Conservation (phyloP, 2,113 vertebrate genomes). For the Paratilapia polleni region DNA sequence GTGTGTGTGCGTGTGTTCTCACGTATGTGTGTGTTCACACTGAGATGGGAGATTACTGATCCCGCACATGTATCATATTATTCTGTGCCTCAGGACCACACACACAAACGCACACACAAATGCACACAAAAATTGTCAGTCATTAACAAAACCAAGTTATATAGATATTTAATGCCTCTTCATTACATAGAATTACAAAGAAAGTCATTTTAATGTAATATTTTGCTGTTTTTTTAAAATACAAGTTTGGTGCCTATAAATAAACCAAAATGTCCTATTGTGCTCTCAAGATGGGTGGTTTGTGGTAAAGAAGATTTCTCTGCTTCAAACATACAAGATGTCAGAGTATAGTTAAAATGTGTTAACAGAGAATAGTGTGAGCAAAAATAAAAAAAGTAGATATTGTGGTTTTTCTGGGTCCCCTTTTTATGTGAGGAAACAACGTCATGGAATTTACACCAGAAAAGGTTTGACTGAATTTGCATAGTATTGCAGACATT, state of each 20-base stretch:
- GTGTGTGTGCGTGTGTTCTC: neutral
- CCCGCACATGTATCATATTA: constrained; percentile 53
- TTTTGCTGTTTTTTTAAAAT: constrained; percentile 22
- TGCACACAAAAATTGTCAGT: neutral
- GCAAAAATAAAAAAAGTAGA: constrained; percentile 56
- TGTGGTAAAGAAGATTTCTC: constrained; percentile 61
- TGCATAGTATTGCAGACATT: constrained; percentile 32
- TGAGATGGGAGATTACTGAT: constrained; percentile 37
- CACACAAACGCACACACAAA: constrained; percentile 2
- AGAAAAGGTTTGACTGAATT: constrained; percentile 32
- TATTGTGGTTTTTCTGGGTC: constrained; percentile 70
- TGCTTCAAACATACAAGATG: constrained; percentile 68
- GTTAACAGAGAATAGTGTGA: constrained; percentile 48
- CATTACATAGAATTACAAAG: constrained; percentile 6
- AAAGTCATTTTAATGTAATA: constrained; percentile 10
- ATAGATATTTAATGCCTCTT: neutral
- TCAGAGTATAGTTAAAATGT: constrained; percentile 57
- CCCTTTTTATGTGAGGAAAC: constrained; percentile 37
- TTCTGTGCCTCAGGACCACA: constrained; percentile 53
- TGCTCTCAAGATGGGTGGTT: constrained; percentile 64
- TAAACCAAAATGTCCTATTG: constrained; percentile 40
- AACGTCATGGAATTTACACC: constrained; percentile 64
- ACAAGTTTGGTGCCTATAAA: constrained; percentile 47
- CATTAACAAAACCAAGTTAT: neutral
- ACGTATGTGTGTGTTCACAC: constrained; percentile 5